These are phyloP conservation scores for Drosophila malerkotliana DNA, from an alignment of 1,140 invertebrate species.

Conservation along the genomic window DNA sequence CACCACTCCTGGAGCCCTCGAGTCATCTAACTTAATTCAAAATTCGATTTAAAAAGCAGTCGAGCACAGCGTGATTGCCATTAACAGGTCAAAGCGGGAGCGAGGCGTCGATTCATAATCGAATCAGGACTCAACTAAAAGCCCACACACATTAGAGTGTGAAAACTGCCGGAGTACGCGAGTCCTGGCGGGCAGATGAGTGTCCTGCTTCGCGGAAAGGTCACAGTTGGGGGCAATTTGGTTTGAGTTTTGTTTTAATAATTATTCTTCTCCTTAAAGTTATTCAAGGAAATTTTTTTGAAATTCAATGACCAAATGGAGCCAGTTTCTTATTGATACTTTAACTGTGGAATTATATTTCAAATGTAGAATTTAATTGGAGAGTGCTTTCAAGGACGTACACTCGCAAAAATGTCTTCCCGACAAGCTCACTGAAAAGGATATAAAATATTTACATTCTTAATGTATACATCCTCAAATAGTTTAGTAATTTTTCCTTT, in stretches of 20 bases:
- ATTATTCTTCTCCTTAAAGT: no score
- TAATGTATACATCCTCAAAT: background rate
- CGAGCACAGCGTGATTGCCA: constrained; percentile 60
- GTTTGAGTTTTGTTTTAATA: no score
- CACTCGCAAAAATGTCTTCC: background rate
- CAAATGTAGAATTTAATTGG: background rate
- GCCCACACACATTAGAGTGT: constrained; percentile 30
- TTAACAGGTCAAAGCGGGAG: constrained; percentile 51
- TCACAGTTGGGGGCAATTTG: no score
- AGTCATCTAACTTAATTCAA: constrained; percentile 32
- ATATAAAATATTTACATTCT: background rate
- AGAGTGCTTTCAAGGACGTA: background rate
- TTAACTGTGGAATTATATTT: background rate
- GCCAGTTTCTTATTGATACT: background rate
- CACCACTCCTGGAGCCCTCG: constrained; percentile 4
- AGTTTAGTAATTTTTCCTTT: background rate
- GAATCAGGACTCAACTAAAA: constrained; percentile 73
- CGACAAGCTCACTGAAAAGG: background rate
- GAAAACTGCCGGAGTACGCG: background rate
- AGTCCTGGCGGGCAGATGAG: background rate
- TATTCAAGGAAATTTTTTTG: no score
- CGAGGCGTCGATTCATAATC: constrained; percentile 51
- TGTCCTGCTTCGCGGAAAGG: background rate
- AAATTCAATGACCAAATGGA: background rate
- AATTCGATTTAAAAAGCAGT: constrained; percentile 58